Conservation (phyloP, 2,888 invertebrate genomes). For the Stictocephala bisonia region DNA sequence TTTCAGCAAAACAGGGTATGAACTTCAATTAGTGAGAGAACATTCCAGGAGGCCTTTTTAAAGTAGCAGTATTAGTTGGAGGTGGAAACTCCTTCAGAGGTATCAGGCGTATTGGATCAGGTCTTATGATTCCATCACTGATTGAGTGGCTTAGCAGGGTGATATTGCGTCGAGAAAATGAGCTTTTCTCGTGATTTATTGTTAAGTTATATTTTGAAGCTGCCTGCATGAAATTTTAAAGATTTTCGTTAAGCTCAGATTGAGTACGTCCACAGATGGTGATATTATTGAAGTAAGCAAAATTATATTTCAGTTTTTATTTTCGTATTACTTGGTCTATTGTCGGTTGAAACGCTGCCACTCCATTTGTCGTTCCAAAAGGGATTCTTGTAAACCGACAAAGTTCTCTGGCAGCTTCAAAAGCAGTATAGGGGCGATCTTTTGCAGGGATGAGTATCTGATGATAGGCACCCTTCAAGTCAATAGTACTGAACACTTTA, state of each 20-base stretch:
- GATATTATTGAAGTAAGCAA: conserved; percentile 37
- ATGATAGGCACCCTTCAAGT: not conserved
- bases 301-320: conserved; percentile 21
- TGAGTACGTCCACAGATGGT: conserved; percentile 28
- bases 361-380: conserved; percentile 21
- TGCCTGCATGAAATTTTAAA: conserved; percentile 21
- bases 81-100: conserved; percentile 7
- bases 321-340: not conserved
- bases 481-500: not conserved
- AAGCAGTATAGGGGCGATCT: not conserved
- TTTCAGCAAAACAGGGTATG: conserved; percentile 1
- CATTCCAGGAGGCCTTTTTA: conserved; percentile 11
- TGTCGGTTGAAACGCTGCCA: conserved; percentile 1
- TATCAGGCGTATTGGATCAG: not conserved
- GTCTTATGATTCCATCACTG: not conserved
- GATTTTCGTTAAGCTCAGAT: conserved; percentile 25
- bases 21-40: not conserved
- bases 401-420: not conserved
- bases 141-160: not conserved
- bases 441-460: not conserved
- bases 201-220: not conserved
- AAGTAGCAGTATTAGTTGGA: not conserved
- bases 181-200: not conserved
- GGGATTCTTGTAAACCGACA: not conserved
- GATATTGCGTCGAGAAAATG: not conserved